Base-by-base conservation (phyloP, 2,888 invertebrate species). In the Melanophora roralis region DNA sequence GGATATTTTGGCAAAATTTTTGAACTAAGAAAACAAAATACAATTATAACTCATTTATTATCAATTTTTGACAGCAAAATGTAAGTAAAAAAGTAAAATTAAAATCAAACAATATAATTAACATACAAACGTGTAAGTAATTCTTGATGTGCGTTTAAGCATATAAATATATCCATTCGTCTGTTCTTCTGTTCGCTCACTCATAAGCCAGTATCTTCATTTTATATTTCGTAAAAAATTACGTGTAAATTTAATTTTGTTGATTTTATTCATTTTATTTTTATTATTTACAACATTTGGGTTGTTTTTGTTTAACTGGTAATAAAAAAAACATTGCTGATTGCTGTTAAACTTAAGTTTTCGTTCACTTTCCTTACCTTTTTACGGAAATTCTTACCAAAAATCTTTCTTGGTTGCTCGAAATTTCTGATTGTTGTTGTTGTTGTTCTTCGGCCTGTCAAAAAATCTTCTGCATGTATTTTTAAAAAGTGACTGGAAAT, bases 401-500 rank as follows among this genome's bases (percentile, higher is more conserved):
- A 62, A 16, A 60, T 14, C 62, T 34, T 68, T 73, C 43, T 43
- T 49, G 67, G 47, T 62, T 45, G 49, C 40, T 55, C 59, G n/a
- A 65, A 73, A 23, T 32, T 47, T 57, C 16, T 45, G 16, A 32
- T 36, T 53, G 45, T 69, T 69, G 53, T 67, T 77, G 43, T 67
- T 76, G 68, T 68, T 78, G 40, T 27, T 27, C 6, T 27, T 27
- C 27, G 3, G 55, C 11, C 16, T 76, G 74, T 71, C 71, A 71
- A 73, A 71, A 60, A 64, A 76, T 55, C 67, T 72, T 73, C 23
- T 68, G 53, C 51, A 38, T 76, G 68, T 57, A 76, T 80, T 80
- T 76, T 64, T 36, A 75, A 76, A 76, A 64, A 80, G 76, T 80
- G 80, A 80, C 72, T 76, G 68, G 67, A 69, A 64, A 40, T 23